These are phyloP conservation scores for Whitmania pigra DNA, from an alignment of 1,140 invertebrate species.

Conservation along the genomic window DNA sequence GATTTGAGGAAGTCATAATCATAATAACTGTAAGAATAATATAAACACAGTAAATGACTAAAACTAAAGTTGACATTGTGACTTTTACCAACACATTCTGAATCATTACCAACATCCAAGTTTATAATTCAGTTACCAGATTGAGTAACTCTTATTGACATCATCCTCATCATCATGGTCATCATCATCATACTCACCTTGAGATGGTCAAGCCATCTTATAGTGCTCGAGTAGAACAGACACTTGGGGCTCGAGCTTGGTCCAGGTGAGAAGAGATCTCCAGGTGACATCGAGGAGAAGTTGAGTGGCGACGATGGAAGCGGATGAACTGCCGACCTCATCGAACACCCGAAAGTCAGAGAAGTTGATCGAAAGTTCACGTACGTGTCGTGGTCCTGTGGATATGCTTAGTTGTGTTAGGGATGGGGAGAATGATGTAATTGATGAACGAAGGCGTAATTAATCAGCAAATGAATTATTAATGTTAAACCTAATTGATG, in stretches of 20 bases:
- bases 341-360: neutral
- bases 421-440: neutral
- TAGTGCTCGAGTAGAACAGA: constrained; percentile 76
- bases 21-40: no score
- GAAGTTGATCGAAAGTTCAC: neutral
- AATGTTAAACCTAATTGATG: no score
- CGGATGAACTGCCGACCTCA: neutral
- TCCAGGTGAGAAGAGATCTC: constrained; percentile 28
- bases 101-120: no score
- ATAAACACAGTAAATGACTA: no score
- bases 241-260: constrained; percentile 50
- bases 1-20: no score
- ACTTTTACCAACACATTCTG: no score
- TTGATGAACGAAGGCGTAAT: neutral
- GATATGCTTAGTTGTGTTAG: neutral
- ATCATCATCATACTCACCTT: constrained; percentile 45
- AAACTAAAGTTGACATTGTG: no score
- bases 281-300: neutral
- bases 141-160: no score
- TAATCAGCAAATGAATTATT: no score
- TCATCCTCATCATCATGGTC: no score
- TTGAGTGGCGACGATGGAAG: neutral
- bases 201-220: constrained; percentile 76
- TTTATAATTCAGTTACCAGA: no score
- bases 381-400: neutral